These are phyloP conservation scores for Lasioglossum marginatum DNA, from an alignment of 2,888 invertebrate species.

Conservation along the genomic window DNA sequence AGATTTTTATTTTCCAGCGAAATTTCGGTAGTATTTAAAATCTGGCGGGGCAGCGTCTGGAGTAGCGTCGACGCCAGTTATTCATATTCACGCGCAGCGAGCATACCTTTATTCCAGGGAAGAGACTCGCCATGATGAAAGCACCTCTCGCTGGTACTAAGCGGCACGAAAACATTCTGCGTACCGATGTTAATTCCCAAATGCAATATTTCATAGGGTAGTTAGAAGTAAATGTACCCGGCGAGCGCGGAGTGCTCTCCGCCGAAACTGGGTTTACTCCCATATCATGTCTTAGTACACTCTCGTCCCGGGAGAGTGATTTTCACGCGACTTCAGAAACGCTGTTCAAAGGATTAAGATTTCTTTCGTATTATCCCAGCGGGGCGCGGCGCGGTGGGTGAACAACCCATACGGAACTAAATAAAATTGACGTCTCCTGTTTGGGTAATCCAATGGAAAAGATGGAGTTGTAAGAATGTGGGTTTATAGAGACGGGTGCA, in stretches of 20 bases:
- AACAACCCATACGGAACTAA: not conserved
- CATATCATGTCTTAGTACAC: not conserved
- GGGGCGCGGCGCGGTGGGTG: too few relatives aligned
- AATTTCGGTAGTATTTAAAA: not conserved
- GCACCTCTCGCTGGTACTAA: not conserved
- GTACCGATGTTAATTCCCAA: slow-evolving; percentile 24
- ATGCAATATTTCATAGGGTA: slow-evolving; percentile 29
- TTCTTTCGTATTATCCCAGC: not conserved
- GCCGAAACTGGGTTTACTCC: slow-evolving; percentile 33
- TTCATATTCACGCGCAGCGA: slow-evolving; percentile 1
- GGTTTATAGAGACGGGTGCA: slow-evolving; percentile 21
- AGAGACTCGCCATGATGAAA: not conserved
- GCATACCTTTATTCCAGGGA: not conserved
- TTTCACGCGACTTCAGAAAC: not conserved
- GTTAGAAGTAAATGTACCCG: slow-evolving; percentile 20
- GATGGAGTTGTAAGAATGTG: slow-evolving; percentile 9
- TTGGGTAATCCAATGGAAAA: not conserved
- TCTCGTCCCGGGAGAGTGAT: slow-evolving; percentile 13
- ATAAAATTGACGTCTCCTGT: not conserved
- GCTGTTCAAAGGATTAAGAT: not conserved
- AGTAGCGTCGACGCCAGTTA: slow-evolving; percentile 5
- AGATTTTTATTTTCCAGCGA: not conserved
- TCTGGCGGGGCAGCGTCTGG: not conserved
- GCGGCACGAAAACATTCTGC: slow-evolving; percentile 13
- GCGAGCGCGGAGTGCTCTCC: not conserved